Conservation (phyloP, 2,888 invertebrate species). For the Tachystola acroxantha region DNA sequence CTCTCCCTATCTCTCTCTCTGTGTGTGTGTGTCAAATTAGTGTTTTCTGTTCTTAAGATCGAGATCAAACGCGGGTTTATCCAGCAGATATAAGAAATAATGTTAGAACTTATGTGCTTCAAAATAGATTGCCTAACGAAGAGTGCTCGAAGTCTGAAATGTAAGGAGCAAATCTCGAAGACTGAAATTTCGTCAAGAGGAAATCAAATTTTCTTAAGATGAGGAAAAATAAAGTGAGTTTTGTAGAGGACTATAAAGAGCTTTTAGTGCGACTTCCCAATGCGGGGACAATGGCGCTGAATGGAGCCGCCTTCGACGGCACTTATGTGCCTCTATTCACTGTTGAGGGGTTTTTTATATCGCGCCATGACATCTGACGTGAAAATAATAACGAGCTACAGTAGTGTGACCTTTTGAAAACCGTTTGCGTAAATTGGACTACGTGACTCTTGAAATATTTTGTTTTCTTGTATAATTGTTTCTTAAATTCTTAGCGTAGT, state of each 20-base stretch:
- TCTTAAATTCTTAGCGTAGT: too few species aligned
- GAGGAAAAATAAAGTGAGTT: constrained; percentile 23
- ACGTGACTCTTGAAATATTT: background rate
- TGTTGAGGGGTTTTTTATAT: constrained; percentile 14
- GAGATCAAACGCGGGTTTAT: too few species aligned
- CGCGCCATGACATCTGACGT: constrained; percentile 3
- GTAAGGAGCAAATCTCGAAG: too few species aligned
- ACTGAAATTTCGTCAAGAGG: background rate
- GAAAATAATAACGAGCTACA: constrained; percentile 7
- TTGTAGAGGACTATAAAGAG: constrained; percentile 22
- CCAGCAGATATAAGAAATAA: too few species aligned
- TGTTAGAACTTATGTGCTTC: too few species aligned
- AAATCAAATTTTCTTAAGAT: constrained; percentile 24
- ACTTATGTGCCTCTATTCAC: constrained; percentile 26
- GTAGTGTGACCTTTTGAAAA: background rate
- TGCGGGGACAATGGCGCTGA: constrained; percentile 30
- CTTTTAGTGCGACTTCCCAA: constrained; percentile 32
- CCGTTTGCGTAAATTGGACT: constrained; percentile 6
- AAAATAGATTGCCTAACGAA: too few species aligned
- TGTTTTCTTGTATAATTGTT: background rate
- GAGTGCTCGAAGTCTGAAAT: too few species aligned
- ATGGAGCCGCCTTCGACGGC: constrained; percentile 22
- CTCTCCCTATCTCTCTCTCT: too few species aligned
- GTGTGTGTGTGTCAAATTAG: too few species aligned
- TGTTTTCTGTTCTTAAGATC: too few species aligned